Evolutionary conservation across 1,140 invertebrate genomes (phyloP).

Genomic region (Drosophila prosaltans): DNA sequence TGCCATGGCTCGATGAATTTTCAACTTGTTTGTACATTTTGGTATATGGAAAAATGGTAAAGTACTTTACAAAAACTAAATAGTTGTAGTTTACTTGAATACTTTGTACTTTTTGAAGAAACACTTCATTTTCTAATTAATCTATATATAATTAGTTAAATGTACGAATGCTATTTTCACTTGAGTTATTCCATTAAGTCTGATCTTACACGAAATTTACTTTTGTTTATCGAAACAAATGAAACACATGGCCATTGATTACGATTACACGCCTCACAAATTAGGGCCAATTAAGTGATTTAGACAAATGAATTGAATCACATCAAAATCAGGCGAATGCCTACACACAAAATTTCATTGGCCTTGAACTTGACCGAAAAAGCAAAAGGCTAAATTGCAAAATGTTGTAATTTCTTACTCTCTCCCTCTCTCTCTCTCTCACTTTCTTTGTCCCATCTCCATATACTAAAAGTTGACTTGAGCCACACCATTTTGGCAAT

Average conservation of each 20-base stretch:
- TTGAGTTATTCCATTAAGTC: conserved; percentile 44
- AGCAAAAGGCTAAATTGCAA: conserved; percentile 40
- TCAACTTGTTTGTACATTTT: conserved; percentile 4
- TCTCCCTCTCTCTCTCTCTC: conserved; percentile 19
- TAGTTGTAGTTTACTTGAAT: not conserved
- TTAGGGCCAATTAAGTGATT: conserved; percentile 44
- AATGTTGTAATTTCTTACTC: conserved; percentile 37
- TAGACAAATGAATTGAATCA: conserved; percentile 41
- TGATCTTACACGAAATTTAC: conserved; percentile 36
- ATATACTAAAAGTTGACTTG: conserved; percentile 25
- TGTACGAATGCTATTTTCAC: conserved; percentile 10
- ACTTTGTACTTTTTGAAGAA: too few relatives aligned
- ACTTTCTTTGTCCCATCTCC: too few relatives aligned
- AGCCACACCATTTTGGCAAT: conserved; percentile 32
- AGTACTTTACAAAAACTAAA: not conserved
- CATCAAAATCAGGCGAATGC: conserved; percentile 38
- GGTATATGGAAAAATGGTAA: not conserved
- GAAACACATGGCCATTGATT: conserved; percentile 43
- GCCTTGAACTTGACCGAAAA: conserved; percentile 52
- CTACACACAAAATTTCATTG: conserved; percentile 19
- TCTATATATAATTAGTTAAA: not conserved
- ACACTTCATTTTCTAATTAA: not conserved
- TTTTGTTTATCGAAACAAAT: conserved; percentile 4
- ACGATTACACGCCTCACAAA: conserved; percentile 45
- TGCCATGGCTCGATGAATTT: conserved; percentile 49